Evolutionary conservation across 2,888 invertebrate genomes (phyloP).

Genomic region (Trypoxylon attenuatum): DNA sequence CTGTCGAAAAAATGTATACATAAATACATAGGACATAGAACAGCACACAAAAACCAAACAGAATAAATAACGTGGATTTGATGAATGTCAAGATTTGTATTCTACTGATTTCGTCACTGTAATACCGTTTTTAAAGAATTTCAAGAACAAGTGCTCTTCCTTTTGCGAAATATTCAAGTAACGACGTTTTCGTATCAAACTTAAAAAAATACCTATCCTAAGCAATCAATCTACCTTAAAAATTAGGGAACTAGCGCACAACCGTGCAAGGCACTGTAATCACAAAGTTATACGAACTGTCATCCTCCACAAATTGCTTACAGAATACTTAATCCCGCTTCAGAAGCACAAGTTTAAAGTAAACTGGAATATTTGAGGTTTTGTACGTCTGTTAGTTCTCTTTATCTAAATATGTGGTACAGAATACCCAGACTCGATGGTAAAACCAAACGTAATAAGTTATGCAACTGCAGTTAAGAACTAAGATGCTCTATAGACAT

Average conservation of each 20-base stretch:
- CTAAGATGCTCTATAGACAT: slow-evolving; percentile 64
- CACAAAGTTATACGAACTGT: slow-evolving; percentile 30
- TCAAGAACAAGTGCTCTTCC: too few relatives aligned
- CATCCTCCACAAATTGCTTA: slow-evolving; percentile 15
- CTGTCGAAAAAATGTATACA: slow-evolving; percentile 17
- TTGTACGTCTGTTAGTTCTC: slow-evolving; percentile 1
- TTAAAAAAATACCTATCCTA: slow-evolving; percentile 13
- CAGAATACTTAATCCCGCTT: slow-evolving; percentile 15
- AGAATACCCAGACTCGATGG: slow-evolving; percentile 30
- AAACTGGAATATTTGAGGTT: slow-evolving; percentile 25
- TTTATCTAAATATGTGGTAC: slow-evolving; percentile 9
- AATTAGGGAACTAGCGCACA: slow-evolving; percentile 17
- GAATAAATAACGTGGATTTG: slow-evolving; percentile 1
- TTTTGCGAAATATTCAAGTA: too few relatives aligned
- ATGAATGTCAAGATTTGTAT: slow-evolving; percentile 6
- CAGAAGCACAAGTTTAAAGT: slow-evolving; percentile 20
- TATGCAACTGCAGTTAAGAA: slow-evolving; percentile 50
- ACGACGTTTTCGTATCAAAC: too few relatives aligned
- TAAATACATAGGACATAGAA: slow-evolving; percentile 5
- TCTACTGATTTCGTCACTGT: too few relatives aligned
- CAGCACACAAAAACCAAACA: slow-evolving; percentile 10
- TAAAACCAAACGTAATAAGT: slow-evolving; percentile 19
- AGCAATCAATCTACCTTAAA: too few relatives aligned
- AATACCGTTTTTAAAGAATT: too few relatives aligned
- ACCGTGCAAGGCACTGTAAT: slow-evolving; percentile 46